Conservation (phyloP, 2,113 vertebrate species). For the Notiomystis cincta region DNA sequence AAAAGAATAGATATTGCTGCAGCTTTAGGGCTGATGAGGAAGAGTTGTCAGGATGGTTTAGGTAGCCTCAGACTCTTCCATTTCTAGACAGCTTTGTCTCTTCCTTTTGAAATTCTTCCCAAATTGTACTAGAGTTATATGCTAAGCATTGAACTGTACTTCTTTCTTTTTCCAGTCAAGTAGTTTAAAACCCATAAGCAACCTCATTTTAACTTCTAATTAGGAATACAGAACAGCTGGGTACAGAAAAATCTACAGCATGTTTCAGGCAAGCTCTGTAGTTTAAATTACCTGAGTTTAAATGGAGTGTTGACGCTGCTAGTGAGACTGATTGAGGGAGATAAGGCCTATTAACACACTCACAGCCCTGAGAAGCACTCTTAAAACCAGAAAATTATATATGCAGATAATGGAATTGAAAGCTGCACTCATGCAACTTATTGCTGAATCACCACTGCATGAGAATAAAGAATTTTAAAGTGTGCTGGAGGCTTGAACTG, state of each 20-base stretch:
- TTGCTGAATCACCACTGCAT: neutral
- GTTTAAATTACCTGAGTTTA: neutral
- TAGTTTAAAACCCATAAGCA: neutral
- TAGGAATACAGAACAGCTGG: neutral
- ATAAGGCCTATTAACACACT: neutral
- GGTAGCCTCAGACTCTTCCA: neutral
- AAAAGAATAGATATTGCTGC: neutral
- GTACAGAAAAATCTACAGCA: neutral
- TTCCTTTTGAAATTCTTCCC: neutral
- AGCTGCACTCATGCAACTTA: neutral
- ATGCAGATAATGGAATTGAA: neutral
- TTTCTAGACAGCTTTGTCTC: neutral
- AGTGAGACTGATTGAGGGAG: neutral
- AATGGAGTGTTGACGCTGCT: neutral
- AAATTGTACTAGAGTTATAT: neutral
- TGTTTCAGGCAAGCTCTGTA: neutral
- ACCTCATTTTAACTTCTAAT: neutral
- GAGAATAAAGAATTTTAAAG: neutral
- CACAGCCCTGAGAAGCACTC: neutral
- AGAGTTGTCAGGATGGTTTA: neutral
- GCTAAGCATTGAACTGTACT: neutral
- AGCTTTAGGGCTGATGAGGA: neutral
- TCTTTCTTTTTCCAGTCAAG: neutral
- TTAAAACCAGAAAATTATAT: neutral
- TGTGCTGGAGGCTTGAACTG: neutral